These are phyloP conservation scores for Euura lappo DNA, from an alignment of 1,140 invertebrate species.

Conservation along the genomic window DNA sequence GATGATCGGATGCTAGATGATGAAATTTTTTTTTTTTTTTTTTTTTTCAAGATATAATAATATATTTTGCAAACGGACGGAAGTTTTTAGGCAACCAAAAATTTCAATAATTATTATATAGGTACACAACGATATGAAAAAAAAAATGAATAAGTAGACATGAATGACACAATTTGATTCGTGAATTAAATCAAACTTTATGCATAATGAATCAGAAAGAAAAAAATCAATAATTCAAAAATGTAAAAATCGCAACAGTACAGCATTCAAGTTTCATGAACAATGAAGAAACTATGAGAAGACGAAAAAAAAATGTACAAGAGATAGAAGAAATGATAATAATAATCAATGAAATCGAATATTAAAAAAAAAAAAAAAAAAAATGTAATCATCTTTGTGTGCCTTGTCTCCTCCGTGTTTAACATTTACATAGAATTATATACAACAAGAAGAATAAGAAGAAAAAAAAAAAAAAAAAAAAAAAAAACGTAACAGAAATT, in stretches of 20 bases:
- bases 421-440: slow-evolving; percentile 2
- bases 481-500: slow-evolving; percentile 9
- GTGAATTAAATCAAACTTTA: no score
- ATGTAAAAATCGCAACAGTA: slow-evolving; percentile 11
- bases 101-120: not conserved
- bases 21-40: not conserved
- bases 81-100: not conserved
- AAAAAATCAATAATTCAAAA: not conserved
- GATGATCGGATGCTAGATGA: not conserved
- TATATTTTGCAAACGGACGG: slow-evolving; percentile 6
- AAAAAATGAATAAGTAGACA: no score
- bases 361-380: slow-evolving; percentile 38
- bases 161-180: no score
- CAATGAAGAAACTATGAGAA: slow-evolving; percentile 20
- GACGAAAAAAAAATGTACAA: slow-evolving; percentile 27
- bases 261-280: slow-evolving; percentile 26
- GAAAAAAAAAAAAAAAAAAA: slow-evolving; percentile 8
- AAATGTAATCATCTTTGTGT: slow-evolving; percentile 24
- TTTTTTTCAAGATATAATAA: not conserved
- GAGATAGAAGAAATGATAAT: no score
- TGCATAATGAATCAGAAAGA: no score
- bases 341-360: no score
- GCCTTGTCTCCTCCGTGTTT: slow-evolving; percentile 36
- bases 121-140: no score
- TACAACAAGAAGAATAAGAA: slow-evolving; percentile 11